Evolutionary conservation across 1,140 invertebrate genomes (phyloP).

Genomic region (Oedothorax gibbosus): DNA sequence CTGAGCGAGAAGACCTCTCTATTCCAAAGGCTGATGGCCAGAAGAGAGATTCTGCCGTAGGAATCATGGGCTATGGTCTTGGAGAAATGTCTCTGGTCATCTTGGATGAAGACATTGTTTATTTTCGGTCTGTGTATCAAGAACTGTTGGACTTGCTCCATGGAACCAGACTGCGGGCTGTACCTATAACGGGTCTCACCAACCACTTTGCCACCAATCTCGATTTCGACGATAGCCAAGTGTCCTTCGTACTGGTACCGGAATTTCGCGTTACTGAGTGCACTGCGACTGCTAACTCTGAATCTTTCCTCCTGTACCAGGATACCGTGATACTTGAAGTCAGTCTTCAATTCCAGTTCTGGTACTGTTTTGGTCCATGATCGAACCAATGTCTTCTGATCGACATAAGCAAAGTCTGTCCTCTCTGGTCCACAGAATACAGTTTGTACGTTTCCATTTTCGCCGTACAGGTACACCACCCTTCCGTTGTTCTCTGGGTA

Average conservation of each 20-base stretch:
- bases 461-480: slow-evolving; percentile 89
- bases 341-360: slow-evolving; percentile 70
- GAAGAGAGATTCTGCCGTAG: slow-evolving; percentile 83
- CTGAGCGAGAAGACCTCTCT: slow-evolving; percentile 63
- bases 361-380: slow-evolving; percentile 83
- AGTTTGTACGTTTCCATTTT: slow-evolving; percentile 83
- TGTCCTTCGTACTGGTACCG: slow-evolving; percentile 86
- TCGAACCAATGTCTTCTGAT: slow-evolving; percentile 84
- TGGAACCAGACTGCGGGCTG: slow-evolving; percentile 81
- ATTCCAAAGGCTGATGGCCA: slow-evolving; percentile 64
- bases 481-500: slow-evolving; percentile 90
- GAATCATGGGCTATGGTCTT: slow-evolving; percentile 72
- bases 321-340: slow-evolving; percentile 74
- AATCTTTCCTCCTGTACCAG: slow-evolving; percentile 84
- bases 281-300: slow-evolving; percentile 90
- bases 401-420: slow-evolving; percentile 83
- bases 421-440: slow-evolving; percentile 85
- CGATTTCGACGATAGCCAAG: slow-evolving; percentile 61
- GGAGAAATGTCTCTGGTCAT: slow-evolving; percentile 62
- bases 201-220: slow-evolving; percentile 62
- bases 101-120: slow-evolving; percentile 63
- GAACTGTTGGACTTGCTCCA: slow-evolving; percentile 80
- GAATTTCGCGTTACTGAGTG: slow-evolving; percentile 90
- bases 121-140: slow-evolving; percentile 68
- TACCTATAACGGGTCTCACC: slow-evolving; percentile 73